These are phyloP conservation scores for Caenorhabditis panamensis DNA, from an alignment of 2,888 invertebrate genomes.

Conservation along the genomic window DNA sequence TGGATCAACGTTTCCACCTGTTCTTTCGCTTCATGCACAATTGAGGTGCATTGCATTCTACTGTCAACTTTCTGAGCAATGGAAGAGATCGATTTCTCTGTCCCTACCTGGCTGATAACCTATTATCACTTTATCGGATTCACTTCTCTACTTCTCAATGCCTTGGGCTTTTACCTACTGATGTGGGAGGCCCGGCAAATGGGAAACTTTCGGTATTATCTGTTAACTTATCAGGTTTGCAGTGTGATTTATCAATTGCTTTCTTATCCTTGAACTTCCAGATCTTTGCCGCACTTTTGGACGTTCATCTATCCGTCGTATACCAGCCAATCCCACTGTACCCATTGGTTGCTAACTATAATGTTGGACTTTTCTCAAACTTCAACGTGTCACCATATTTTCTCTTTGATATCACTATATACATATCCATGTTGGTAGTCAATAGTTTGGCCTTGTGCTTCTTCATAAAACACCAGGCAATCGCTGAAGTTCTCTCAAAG, in stretches of 20 bases:
- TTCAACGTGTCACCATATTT: not conserved
- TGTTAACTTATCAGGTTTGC: constrained; percentile 20
- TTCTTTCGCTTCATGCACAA: no score
- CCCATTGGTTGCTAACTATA: not conserved
- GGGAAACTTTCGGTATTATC: constrained; percentile 18
- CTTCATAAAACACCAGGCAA: not conserved
- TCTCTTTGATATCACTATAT: not conserved
- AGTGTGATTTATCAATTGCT: no score
- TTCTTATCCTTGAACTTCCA: no score
- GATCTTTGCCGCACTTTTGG: not conserved
- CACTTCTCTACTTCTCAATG: constrained; percentile 1
- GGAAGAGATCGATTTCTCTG: not conserved
- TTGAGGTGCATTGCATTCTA: no score
- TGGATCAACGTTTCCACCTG: no score
- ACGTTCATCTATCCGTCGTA: no score
- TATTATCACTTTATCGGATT: constrained; percentile 17
- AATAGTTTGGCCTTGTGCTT: not conserved
- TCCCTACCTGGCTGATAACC: not conserved
- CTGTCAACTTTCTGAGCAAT: no score
- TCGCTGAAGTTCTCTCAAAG: not conserved
- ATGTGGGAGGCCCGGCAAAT: constrained; percentile 12
- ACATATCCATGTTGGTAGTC: not conserved
- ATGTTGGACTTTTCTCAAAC: not conserved
- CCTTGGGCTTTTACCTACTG: constrained; percentile 10
- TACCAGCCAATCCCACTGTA: no score